Percentiles rank a stretch among this genome's conserved stretches.
Evolutionary conservation across 2,113 vertebrate species (phyloP).

Genomic region (Columba janthina): DNA sequence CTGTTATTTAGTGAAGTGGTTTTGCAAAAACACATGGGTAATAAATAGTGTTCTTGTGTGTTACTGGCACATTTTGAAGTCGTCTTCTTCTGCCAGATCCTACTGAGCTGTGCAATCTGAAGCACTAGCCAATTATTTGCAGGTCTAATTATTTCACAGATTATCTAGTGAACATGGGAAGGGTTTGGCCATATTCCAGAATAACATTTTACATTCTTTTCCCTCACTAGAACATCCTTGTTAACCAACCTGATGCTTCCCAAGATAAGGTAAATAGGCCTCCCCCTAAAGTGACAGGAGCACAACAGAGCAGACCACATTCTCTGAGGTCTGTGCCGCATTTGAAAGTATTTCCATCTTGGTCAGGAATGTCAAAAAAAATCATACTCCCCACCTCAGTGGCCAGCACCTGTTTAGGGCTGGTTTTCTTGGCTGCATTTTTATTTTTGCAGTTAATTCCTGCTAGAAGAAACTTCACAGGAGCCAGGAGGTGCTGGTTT

Average conservation of each 20-base stretch:
- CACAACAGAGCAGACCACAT: background rate
- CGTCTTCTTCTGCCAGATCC: background rate
- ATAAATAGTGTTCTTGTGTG: background rate
- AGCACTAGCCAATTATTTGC: conserved; percentile 19
- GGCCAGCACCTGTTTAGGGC: background rate
- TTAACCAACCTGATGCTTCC: background rate
- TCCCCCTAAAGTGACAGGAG: background rate
- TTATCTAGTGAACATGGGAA: background rate
- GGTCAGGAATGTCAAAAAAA: background rate
- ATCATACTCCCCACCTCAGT: background rate
- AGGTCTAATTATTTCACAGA: conserved; percentile 23
- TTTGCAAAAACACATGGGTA: background rate
- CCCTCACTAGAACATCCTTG: background rate
- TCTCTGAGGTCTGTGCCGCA: background rate
- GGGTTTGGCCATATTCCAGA: conserved; percentile 19
- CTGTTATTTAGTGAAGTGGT: background rate
- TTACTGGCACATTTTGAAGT: conserved; percentile 15
- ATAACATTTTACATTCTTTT: background rate
- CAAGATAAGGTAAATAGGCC: background rate
- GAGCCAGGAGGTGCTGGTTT: background rate
- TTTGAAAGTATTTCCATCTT: background rate
- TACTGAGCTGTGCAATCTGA: conserved; percentile 1
- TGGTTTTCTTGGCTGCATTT: background rate
- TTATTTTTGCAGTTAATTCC: background rate
- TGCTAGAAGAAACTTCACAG: background rate